These are phyloP conservation scores for Ectemnius cavifrons DNA, from an alignment of 2,888 invertebrate genomes.

Conservation along the genomic window DNA sequence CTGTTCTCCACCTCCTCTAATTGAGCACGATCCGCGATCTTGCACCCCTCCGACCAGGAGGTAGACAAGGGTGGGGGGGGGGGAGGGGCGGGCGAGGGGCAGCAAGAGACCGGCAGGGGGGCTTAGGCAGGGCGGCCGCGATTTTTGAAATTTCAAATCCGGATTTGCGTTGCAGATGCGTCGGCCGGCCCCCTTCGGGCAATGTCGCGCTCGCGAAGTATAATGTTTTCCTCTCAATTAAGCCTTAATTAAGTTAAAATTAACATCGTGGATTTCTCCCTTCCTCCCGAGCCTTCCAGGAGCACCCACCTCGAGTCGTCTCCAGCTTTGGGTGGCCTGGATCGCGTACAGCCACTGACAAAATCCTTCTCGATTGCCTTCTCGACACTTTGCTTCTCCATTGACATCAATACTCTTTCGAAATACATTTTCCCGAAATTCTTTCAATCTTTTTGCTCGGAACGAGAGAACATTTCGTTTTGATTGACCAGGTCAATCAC, in stretches of 20 bases:
- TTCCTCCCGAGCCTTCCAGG: constrained; percentile 59
- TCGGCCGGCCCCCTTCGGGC: constrained; percentile 61
- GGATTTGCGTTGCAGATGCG: constrained; percentile 78
- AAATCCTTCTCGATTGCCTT: constrained; percentile 50
- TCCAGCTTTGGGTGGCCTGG: constrained; percentile 77
- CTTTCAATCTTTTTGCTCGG: too few relatives aligned
- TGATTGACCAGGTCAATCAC: too few relatives aligned
- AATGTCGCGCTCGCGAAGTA: constrained; percentile 74
- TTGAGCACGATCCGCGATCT: constrained; percentile 75
- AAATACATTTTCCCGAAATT: too few relatives aligned
- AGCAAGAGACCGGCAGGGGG: background rate
- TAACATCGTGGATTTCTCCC: constrained; percentile 77
- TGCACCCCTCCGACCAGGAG: constrained; percentile 55
- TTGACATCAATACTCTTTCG: constrained; percentile 9
- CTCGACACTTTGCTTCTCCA: constrained; percentile 18
- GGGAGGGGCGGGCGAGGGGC: constrained; percentile 21
- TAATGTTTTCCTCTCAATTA: constrained; percentile 79
- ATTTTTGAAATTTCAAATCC: constrained; percentile 78
- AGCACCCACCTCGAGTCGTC: constrained; percentile 65
- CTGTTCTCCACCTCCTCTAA: constrained; percentile 66
- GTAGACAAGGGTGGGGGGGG: constrained; percentile 12
- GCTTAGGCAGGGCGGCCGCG: constrained; percentile 57
- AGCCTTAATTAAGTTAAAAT: constrained; percentile 79
- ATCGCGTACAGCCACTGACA: constrained; percentile 69
- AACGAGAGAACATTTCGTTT: too few relatives aligned